These are phyloP conservation scores for Brachyalestes nurse DNA, from an alignment of 2,797 vertebrate species.

Conservation along the genomic window DNA sequence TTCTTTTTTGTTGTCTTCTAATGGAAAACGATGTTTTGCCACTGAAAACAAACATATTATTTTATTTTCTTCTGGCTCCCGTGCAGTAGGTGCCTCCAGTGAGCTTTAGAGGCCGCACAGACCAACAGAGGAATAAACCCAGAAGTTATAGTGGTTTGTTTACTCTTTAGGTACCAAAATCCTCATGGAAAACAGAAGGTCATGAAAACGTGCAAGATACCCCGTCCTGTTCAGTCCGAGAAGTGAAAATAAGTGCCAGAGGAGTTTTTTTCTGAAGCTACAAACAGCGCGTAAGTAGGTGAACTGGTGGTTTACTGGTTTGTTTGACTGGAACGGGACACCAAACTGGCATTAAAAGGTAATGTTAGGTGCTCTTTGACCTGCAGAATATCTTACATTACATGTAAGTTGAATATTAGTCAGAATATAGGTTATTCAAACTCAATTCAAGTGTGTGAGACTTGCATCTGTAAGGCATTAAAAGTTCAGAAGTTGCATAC, in stretches of 20 bases:
- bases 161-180: background rate
- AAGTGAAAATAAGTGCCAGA: background rate
- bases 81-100: background rate
- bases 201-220: background rate
- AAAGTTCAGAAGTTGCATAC: background rate
- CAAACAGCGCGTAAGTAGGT: background rate
- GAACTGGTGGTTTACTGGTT: background rate
- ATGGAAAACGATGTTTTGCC: background rate
- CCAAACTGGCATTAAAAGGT: background rate
- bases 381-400: background rate
- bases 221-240: background rate
- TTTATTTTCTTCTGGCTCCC: background rate
- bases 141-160: slow-evolving; percentile 13
- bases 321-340: background rate
- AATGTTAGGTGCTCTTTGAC: background rate
- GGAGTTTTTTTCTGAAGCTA: background rate
- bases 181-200: background rate
- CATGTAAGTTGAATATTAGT: background rate
- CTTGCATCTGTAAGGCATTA: background rate
- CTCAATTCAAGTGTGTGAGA: too few relatives aligned
- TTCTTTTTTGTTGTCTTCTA: background rate
- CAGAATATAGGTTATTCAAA: too few relatives aligned
- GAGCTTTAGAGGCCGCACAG: background rate
- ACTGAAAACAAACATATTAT: background rate
- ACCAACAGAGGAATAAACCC: background rate